Conservation (phyloP, 2,797 vertebrate genomes). For the Setipinna tenuifilis region DNA sequence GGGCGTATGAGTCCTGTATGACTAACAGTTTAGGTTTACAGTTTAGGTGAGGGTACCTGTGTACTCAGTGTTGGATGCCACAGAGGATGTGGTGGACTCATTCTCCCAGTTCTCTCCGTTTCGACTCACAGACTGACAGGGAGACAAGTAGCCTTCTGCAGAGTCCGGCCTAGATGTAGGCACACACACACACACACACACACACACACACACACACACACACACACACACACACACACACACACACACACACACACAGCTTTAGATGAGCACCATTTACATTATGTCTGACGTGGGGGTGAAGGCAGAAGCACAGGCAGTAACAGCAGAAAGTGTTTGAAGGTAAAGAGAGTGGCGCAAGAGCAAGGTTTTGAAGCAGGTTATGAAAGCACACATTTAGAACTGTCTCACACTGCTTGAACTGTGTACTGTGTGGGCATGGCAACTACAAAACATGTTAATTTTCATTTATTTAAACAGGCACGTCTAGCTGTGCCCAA, state of each 20-base stretch:
- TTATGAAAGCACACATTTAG: too few relatives aligned
- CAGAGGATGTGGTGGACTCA: conserved; percentile 93
- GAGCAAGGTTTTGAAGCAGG: neutral
- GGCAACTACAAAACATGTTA: too few relatives aligned
- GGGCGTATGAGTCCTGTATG: neutral
- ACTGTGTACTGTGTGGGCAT: too few relatives aligned
- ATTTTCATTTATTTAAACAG: too few relatives aligned
- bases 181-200: conserved; percentile 33
- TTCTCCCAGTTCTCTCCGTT: conserved; percentile 98
- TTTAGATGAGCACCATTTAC: neutral
- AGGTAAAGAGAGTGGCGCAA: neutral
- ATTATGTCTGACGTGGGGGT: neutral
- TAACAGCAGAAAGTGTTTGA: neutral
- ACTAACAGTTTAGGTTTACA: neutral
- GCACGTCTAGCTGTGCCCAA: too few relatives aligned
- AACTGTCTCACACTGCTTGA: too few relatives aligned
- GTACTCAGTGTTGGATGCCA: conserved; percentile 94
- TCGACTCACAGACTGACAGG: conserved; percentile 88
- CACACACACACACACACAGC: conserved; percentile 28
- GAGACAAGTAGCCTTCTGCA: conserved; percentile 88
- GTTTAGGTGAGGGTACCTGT: conserved; percentile 77
- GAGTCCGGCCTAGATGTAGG: conserved; percentile 85
- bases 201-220: conserved; percentile 47
- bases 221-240: conserved; percentile 37
- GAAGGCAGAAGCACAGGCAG: neutral